Evolutionary conservation across 2,888 invertebrate genomes (phyloP).

Genomic region (Harpalus rubripes): DNA sequence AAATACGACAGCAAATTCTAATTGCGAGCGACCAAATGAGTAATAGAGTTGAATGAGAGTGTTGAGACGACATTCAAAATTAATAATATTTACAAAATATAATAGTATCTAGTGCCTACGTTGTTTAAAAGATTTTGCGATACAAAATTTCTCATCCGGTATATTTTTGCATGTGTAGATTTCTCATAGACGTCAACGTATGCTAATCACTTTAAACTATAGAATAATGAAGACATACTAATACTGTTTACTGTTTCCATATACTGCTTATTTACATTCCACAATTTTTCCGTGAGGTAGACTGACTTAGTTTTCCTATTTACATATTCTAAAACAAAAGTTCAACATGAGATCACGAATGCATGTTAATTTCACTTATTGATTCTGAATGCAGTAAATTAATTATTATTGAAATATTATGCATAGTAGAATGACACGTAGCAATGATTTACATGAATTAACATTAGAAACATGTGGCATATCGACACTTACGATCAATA

Average conservation of each 20-base stretch:
- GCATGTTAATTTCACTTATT: slow-evolving; percentile 48
- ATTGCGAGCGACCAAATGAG: too few species aligned
- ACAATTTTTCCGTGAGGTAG: slow-evolving; percentile 1
- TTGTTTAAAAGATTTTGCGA: slow-evolving; percentile 3
- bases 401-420: slow-evolving; percentile 63
- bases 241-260: slow-evolving; percentile 32
- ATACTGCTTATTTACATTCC: slow-evolving; percentile 28
- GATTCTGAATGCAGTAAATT: slow-evolving; percentile 42
- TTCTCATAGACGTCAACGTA: slow-evolving; percentile 23
- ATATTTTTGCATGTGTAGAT: slow-evolving; percentile 1
- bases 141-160: slow-evolving; percentile 16
- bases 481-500: slow-evolving; percentile 61
- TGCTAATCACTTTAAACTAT: slow-evolving; percentile 18
- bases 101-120: too few species aligned
- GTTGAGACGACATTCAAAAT: too few species aligned
- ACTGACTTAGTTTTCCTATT: slow-evolving; percentile 34
- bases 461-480: slow-evolving; percentile 54
- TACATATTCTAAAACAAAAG: slow-evolving; percentile 56
- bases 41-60: too few species aligned
- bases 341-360: slow-evolving; percentile 60
- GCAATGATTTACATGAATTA: slow-evolving; percentile 61
- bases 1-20: too few species aligned
- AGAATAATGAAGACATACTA: slow-evolving; percentile 35
- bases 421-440: slow-evolving; percentile 58
- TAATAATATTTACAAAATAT: too few species aligned